These are phyloP conservation scores for Halisarca cf. caerulea DNA, from an alignment of 37 sponge, comb jelly and placozoan genomes.

Conservation along the genomic window DNA sequence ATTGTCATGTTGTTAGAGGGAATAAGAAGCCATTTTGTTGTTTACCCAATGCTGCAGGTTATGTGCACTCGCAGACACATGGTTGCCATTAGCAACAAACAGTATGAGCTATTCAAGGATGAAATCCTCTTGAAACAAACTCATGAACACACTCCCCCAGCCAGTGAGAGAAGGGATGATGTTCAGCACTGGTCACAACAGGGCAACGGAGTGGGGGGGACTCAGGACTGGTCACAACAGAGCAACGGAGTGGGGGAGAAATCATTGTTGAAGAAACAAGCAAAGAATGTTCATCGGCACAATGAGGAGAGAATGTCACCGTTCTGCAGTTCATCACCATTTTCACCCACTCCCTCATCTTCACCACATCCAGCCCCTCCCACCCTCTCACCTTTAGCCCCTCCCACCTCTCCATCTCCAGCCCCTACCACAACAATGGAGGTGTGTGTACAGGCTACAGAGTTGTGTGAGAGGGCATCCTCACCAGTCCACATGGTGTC, in stretches of 20 bases:
- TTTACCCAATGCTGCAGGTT: background rate
- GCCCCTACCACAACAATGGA: background rate
- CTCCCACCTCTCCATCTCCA: too few species aligned
- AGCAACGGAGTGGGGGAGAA: too few species aligned
- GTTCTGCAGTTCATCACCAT: background rate
- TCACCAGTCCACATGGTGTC: background rate
- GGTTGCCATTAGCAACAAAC: background rate
- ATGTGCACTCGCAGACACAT: conserved; percentile 17
- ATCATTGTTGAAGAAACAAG: too few species aligned
- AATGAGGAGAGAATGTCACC: background rate
- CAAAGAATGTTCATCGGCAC: background rate
- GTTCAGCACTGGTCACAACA: too few species aligned
- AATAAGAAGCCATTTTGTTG: too few species aligned
- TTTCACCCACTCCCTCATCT: background rate
- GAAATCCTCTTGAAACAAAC: background rate
- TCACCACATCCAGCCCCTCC: background rate
- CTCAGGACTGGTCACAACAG: too few species aligned
- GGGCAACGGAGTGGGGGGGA: too few species aligned
- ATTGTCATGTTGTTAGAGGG: too few species aligned
- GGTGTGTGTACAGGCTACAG: background rate
- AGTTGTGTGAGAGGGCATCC: background rate
- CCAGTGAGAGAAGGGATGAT: background rate
- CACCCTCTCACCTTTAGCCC: too few species aligned
- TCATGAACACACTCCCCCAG: background rate
- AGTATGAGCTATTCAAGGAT: background rate